Percentiles rank a stretch among this genome's conserved stretches.
These are phyloP conservation scores for Julus scanicus DNA, from an alignment of 2,888 invertebrate genomes.

Conservation along the genomic window DNA sequence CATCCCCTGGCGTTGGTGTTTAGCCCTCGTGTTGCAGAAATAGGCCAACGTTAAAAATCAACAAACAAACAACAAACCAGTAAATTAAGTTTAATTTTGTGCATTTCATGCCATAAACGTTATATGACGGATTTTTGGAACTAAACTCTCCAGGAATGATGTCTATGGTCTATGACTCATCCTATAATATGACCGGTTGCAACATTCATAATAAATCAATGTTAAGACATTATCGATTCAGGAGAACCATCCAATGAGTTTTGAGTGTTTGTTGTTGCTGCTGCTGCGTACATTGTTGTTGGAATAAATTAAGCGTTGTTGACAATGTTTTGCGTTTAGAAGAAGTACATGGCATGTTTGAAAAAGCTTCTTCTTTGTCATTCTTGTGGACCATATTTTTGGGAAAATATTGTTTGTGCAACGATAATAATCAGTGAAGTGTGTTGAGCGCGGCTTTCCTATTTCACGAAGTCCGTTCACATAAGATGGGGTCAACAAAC, in stretches of 20 bases:
- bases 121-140: too few relatives aligned
- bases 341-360: background rate
- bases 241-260: background rate
- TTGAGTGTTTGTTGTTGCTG: background rate
- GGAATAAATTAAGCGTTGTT: background rate
- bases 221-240: background rate
- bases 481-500: slow-evolving; percentile 18
- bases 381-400: background rate
- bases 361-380: background rate
- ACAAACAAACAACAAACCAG: too few relatives aligned
- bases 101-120: too few relatives aligned
- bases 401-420: background rate
- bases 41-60: too few relatives aligned
- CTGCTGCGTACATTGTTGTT: background rate
- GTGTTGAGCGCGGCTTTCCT: background rate
- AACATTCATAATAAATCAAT: background rate
- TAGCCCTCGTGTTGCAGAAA: too few relatives aligned
- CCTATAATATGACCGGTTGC: background rate
- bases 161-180: too few relatives aligned
- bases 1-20: too few relatives aligned
- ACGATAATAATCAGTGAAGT: slow-evolving; percentile 31
- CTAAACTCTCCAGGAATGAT: too few relatives aligned
- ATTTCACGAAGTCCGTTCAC: background rate
- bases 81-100: too few relatives aligned
- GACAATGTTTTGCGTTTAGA: background rate